phyloP scores from a whole-genome alignment of 2,113 vertebrate genomes.

The Scopus umbretta region DNA sequence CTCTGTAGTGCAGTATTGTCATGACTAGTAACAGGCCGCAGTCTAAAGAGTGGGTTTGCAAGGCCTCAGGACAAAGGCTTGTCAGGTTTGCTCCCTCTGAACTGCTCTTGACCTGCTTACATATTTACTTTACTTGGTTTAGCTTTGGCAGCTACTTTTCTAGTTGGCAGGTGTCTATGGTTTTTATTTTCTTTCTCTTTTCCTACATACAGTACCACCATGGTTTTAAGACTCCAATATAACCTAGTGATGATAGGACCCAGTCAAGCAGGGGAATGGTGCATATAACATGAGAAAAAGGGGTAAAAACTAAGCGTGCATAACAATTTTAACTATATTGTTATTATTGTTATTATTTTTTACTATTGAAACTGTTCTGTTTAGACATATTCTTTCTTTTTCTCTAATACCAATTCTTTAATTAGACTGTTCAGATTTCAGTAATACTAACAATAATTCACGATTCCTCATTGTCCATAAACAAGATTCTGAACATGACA shows the following conservation, averaged over 20 bases:
- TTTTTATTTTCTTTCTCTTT: background rate
- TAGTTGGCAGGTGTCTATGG: background rate
- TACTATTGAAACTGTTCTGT: background rate
- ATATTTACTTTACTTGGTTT: background rate
- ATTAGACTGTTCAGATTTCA: background rate
- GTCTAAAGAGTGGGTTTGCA: background rate
- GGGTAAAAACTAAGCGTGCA: background rate
- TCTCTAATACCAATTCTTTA: background rate
- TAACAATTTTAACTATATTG: background rate
- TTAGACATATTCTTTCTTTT: background rate
- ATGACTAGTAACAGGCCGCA: background rate
- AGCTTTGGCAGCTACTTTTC: background rate
- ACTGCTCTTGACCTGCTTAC: background rate
- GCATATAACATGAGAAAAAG: background rate
- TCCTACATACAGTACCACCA: background rate
- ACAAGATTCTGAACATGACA: background rate
- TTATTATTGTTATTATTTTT: background rate
- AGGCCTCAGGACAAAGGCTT: background rate
- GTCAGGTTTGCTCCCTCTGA: background rate
- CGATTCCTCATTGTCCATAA: background rate
- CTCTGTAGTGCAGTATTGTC: background rate
- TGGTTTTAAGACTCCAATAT: background rate
- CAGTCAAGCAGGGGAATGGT: accelerated
- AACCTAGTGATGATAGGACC: background rate
- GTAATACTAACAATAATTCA: background rate